Conservation (phyloP, 2,797 vertebrate species). For the Danio jaintianensis region DNA sequence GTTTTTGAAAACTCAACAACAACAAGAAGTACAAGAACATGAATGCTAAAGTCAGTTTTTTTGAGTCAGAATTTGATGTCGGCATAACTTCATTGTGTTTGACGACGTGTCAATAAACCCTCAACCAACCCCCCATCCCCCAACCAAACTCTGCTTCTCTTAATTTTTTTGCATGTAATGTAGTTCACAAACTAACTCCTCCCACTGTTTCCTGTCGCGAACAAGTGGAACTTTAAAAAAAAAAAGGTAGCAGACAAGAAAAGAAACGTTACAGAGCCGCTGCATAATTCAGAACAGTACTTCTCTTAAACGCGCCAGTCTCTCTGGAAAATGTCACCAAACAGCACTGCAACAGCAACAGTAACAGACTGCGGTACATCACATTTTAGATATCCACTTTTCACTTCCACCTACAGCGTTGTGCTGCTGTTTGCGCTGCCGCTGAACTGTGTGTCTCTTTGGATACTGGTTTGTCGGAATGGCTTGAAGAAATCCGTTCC, state of each 20-base stretch:
- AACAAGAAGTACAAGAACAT: too few species aligned
- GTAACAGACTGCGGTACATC: conserved; percentile 11
- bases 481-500: conserved; percentile 52
- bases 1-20: too few species aligned
- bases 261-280: conserved; percentile 5
- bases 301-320: not conserved
- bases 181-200: conserved; percentile 16
- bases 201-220: conserved; percentile 57
- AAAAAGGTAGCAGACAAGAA: conserved; percentile 3
- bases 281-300: not conserved
- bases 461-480: conserved; percentile 47
- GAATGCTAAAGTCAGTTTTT: too few species aligned
- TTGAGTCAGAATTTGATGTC: too few species aligned
- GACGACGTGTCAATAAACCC: not conserved
- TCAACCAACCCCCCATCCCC: not conserved
- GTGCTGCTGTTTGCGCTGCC: conserved; percentile 57
- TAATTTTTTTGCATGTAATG: not conserved
- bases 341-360: not conserved
- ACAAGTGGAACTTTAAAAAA: conserved; percentile 25
- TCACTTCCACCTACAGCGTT: conserved; percentile 55
- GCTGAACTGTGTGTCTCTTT: conserved; percentile 55
- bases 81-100: not conserved
- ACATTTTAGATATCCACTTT: conserved; percentile 54
- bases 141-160: not conserved
- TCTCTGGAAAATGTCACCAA: not conserved